Percentiles rank a stretch among this genome's conserved stretches.
phyloP scores from a whole-genome alignment of 2,888 invertebrate genomes.

The Dendrolimus houi region DNA sequence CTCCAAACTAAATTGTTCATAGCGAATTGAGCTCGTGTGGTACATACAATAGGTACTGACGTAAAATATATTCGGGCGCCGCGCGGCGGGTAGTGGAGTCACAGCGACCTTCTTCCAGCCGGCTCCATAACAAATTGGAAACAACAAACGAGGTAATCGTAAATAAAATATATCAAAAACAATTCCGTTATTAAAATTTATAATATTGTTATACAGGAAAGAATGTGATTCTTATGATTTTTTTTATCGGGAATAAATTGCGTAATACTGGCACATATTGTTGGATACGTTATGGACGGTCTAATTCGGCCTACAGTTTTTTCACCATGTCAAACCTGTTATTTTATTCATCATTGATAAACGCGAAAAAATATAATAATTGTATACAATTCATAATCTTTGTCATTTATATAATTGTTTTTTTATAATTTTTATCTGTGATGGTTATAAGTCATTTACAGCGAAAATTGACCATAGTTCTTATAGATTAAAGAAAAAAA shows the following conservation, averaged over 20 bases:
- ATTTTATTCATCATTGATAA: no score
- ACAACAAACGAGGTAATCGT: slow-evolving; percentile 38
- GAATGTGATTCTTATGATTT: slow-evolving; percentile 2
- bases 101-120: slow-evolving; percentile 7
- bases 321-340: no score
- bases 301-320: no score
- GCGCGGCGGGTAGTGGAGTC: slow-evolving; percentile 9
- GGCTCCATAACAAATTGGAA: slow-evolving; percentile 40
- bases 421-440: no score
- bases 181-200: slow-evolving; percentile 37
- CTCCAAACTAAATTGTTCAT: neutral
- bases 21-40: neutral
- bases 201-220: slow-evolving; percentile 12
- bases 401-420: no score
- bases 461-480: no score
- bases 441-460: no score
- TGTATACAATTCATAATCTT: no score
- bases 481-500: no score
- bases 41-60: slow-evolving; percentile 35
- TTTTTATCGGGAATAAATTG: neutral
- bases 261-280: neutral
- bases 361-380: no score
- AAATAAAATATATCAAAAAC: slow-evolving; percentile 41
- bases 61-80: slow-evolving; percentile 30
- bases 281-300: neutral